phyloP scores from a whole-genome alignment of 2,888 invertebrate species.

The Acanthoscelides obtectus region DNA sequence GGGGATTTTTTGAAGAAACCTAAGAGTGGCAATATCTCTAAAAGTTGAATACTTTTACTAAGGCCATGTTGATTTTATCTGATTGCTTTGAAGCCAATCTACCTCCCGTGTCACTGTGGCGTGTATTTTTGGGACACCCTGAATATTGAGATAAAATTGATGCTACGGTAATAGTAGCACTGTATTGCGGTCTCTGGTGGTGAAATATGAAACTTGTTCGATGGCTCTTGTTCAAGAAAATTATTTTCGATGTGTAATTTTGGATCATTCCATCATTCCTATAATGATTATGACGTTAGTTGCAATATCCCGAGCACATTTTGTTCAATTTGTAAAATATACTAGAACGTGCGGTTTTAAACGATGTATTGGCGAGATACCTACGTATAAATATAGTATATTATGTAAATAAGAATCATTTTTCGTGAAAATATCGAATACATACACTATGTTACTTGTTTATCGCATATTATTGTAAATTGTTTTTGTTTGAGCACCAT shows the following conservation, averaged over 20 bases:
- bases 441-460: slow-evolving; percentile 23
- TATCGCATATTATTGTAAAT: slow-evolving; percentile 25
- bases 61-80: too few relatives aligned
- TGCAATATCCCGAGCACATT: background rate
- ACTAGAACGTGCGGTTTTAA: background rate
- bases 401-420: slow-evolving; percentile 1
- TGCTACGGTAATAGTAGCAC: too few relatives aligned
- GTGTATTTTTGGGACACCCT: too few relatives aligned
- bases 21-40: too few relatives aligned
- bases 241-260: background rate
- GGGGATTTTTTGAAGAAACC: too few relatives aligned
- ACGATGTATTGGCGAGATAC: background rate
- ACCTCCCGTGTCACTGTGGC: too few relatives aligned
- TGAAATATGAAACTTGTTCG: too few relatives aligned
- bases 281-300: background rate
- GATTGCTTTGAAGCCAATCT: too few relatives aligned
- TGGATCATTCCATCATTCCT: background rate
- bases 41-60: too few relatives aligned
- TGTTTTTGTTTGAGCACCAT: slow-evolving; percentile 29
- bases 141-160: too few relatives aligned
- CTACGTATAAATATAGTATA: slow-evolving; percentile 16
- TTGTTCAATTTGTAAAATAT: background rate
- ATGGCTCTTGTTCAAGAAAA: background rate
- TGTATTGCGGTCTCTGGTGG: too few relatives aligned
- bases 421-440: slow-evolving; percentile 1